These are phyloP conservation scores for Hyposoter dolosus DNA, from an alignment of 2,888 invertebrate genomes.

Conservation along the genomic window DNA sequence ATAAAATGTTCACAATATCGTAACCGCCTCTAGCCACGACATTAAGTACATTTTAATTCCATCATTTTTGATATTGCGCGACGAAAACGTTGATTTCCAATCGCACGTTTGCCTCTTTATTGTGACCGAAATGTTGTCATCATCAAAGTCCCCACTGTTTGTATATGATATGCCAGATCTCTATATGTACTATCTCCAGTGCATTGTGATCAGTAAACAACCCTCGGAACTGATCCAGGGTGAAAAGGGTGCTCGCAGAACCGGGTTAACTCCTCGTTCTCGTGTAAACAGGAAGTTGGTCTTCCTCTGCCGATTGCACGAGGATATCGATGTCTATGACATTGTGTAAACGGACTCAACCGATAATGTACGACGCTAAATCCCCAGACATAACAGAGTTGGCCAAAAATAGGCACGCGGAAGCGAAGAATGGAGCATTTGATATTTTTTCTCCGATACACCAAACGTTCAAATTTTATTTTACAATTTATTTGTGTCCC, in stretches of 20 bases:
- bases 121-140: background rate
- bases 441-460: background rate
- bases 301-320: conserved; percentile 31
- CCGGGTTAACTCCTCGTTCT: conserved; percentile 65
- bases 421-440: background rate
- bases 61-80: background rate
- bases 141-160: conserved; percentile 11
- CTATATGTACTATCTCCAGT: background rate
- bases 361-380: conserved; percentile 20
- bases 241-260: conserved; percentile 49
- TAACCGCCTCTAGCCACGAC: too few relatives aligned
- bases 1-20: too few relatives aligned
- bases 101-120: background rate
- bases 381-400: conserved; percentile 20
- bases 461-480: conserved; percentile 8
- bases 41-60: background rate
- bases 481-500: background rate
- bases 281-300: conserved; percentile 75
- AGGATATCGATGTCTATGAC: conserved; percentile 20
- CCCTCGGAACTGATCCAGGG: conserved; percentile 40
- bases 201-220: conserved; percentile 35
- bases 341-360: background rate
- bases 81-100: background rate
- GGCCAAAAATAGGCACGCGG: conserved; percentile 40
- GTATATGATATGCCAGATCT: background rate